Evolutionary conservation across 1,140 invertebrate species (phyloP), one percentile per base, ranked within the genome.

Genomic region (Drosophila sturtevanti): DNA sequence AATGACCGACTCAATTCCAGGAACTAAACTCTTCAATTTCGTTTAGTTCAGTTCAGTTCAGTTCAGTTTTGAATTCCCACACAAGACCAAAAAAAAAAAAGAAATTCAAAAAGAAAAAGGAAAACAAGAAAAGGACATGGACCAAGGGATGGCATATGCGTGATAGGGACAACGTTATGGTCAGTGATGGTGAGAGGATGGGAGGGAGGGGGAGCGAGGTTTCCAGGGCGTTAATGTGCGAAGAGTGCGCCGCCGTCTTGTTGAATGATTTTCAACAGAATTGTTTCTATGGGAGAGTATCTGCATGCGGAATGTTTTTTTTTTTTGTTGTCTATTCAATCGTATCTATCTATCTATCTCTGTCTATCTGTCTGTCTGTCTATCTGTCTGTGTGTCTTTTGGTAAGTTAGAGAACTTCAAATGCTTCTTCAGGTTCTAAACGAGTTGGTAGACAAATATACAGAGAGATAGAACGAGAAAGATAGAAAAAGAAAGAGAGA

Each of bases 181-280:
- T n/a, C n/a, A n/a, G n/a, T n/a, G n/a, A n/a, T n/a, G n/a, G 9
- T 7, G 16, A 48, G 16, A 21, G 9, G 21, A 10, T 11, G 12
- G 16, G 41, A 9, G 41, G 14, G 41, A 21, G 21, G 11, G 41
- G 41, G 41, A 48, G 16, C 31, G 35, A 58, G 37, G 37, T 24
- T 16, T 38, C 27, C 72, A 77, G 80, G 77, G 82, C 84, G 82
- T 87, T 87, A 89, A 87, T 87, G 84, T 87, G 82, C 82, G 84
- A 87, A 89, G 84, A 82, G 84, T 79, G 84, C 41, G 41, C 16
- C 41, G 41, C 41, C 16, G 41, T 48, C 41, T 16, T 89, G 71
- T 60, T 87, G 84, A 87, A 87, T 87, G 84, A 69, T 75, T 82
- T 87, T 87, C 84, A 78, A 60, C 54, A 79, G 82, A 86, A 86